phyloP scores from a whole-genome alignment of 2,797 vertebrate genomes.

The Clarias laeviceps region DNA sequence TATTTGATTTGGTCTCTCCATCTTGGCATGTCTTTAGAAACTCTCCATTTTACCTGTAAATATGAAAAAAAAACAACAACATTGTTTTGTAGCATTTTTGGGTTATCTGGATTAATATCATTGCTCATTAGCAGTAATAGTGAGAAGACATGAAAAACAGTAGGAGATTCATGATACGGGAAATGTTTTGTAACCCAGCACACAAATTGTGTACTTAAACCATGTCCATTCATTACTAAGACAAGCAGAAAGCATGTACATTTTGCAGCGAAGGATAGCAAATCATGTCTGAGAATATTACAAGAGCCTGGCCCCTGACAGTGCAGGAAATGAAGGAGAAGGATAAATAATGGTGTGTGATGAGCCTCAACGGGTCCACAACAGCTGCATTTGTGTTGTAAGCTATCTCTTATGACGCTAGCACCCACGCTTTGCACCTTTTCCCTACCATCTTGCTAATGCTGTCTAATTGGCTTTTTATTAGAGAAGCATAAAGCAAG shows the following conservation, averaged over 20 bases:
- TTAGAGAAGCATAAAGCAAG: slow-evolving; percentile 23
- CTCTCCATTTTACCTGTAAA: slow-evolving; percentile 33
- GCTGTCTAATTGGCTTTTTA: slow-evolving; percentile 43
- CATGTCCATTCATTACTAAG: slow-evolving; percentile 18
- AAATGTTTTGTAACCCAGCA: slow-evolving; percentile 12
- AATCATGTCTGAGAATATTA: slow-evolving; percentile 31
- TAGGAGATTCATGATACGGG: not conserved
- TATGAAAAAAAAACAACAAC: not conserved
- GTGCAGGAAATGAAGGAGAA: slow-evolving; percentile 33
- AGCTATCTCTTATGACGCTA: slow-evolving; percentile 12
- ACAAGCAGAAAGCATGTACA: not conserved
- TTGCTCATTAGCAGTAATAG: not conserved
- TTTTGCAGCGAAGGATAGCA: not conserved
- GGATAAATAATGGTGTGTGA: slow-evolving; percentile 27
- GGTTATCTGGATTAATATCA: slow-evolving; percentile 3
- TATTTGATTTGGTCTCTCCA: slow-evolving; percentile 12
- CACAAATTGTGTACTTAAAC: slow-evolving; percentile 14
- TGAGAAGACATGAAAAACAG: not conserved
- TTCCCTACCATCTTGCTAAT: slow-evolving; percentile 38
- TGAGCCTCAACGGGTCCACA: not conserved
- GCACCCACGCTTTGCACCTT: slow-evolving; percentile 13
- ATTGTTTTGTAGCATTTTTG: not conserved
- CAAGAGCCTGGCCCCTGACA: slow-evolving; percentile 35
- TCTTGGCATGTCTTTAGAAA: slow-evolving; percentile 19
- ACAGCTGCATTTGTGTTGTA: slow-evolving; percentile 32